phyloP scores from a whole-genome alignment of 2,888 invertebrate genomes.

The Coelogynopora nodosa region DNA sequence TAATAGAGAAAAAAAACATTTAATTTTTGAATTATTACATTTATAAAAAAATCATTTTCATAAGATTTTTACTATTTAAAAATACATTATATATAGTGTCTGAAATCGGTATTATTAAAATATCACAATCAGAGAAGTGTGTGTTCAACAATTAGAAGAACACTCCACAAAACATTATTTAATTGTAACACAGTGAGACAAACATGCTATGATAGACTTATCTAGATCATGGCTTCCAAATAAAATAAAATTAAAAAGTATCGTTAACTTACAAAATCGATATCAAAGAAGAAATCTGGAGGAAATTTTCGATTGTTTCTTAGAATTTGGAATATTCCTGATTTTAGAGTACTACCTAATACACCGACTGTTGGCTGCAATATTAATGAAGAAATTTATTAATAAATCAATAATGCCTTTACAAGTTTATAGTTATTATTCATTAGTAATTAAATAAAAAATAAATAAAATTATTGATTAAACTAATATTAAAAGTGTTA shows the following conservation, averaged over 20 bases:
- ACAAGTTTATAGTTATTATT: background rate
- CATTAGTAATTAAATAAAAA: too few relatives aligned
- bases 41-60: too few relatives aligned
- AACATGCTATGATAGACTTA: too few relatives aligned
- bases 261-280: background rate
- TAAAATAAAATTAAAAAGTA: background rate
- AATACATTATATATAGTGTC: background rate
- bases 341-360: background rate
- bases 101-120: too few relatives aligned
- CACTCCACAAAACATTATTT: too few relatives aligned
- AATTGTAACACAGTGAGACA: background rate
- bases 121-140: too few relatives aligned
- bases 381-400: background rate
- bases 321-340: conserved; percentile 11
- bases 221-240: background rate
- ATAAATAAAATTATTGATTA: too few relatives aligned
- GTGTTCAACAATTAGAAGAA: too few relatives aligned
- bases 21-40: too few relatives aligned
- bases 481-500: too few relatives aligned
- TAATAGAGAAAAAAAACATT: too few relatives aligned
- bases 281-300: background rate
- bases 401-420: background rate
- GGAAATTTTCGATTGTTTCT: background rate
- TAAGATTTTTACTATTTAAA: background rate
- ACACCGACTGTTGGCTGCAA: background rate